Evolutionary conservation across 2,888 invertebrate species (phyloP), one percentile per base, ranked within the genome.

Genomic region (Lithophane leautieri): DNA sequence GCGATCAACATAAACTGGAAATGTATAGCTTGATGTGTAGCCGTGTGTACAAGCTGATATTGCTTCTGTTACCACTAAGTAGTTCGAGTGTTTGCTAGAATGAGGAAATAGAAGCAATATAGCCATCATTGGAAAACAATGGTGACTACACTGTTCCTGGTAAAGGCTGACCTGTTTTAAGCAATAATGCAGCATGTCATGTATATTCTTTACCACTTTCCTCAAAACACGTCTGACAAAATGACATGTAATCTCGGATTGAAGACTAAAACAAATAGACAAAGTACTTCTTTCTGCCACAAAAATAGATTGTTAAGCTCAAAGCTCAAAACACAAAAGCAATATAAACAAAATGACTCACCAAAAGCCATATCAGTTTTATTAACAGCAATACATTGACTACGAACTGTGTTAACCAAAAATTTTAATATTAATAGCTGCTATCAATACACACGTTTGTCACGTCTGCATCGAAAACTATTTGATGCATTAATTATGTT

Each of bases 361-460:
- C 16, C 47, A 65, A 63, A 62, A 74, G 58, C 58, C 60, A 71
- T 80, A 80, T 79, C 79, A 71, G 76, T 73, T 84, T 81, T 78
- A 82, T 74, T 75, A 66, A 81, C 76, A 50, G 60, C 68, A 61
- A 69, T 70, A 69, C 58, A 56, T 71, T 72, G 52, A 61, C 42
- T 80, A 73, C 50, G 12, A 22, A 47, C 50, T 52, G 66, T 61
- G 76, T 76, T 80, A 76, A 82, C 73, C 76, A 61, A 73, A 47
- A 79, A 75, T 76, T 84, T 88, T 79, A 87, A 83, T 88, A 88
- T 88, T 84, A 83, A 88, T 88, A 63, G 75, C 40, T 0, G 11
- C 65, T 67, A 83, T 88, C 72, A 83, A 81, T 84, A 85, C 19
- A 40, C 14, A 70, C 76, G 75, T 67, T 69, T 25, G 73, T 65